These are phyloP conservation scores for Ptilonorhynchus violaceus DNA, from an alignment of 2,113 vertebrate species.

Conservation along the genomic window DNA sequence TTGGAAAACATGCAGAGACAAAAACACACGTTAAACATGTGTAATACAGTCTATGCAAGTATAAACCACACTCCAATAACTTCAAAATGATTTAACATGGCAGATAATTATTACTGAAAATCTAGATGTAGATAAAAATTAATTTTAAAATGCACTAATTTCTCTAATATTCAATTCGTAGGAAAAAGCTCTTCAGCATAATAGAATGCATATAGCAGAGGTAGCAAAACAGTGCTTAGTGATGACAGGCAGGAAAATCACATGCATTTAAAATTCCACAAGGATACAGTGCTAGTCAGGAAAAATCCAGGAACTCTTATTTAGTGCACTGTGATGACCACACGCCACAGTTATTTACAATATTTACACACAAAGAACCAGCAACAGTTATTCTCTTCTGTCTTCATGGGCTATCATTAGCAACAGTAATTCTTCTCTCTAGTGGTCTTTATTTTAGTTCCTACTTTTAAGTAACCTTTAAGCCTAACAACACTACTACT, in stretches of 20 bases:
- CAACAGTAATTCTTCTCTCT: background rate
- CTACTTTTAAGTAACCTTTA: background rate
- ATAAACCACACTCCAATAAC: background rate
- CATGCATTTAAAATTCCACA: background rate
- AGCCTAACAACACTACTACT: background rate
- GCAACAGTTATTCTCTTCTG: background rate
- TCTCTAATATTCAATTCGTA: background rate
- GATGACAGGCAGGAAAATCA: background rate
- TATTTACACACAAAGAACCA: background rate
- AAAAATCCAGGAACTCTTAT: background rate
- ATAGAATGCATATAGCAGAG: background rate
- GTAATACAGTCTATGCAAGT: background rate
- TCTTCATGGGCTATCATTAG: background rate
- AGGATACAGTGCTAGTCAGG: background rate
- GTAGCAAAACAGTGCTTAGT: background rate
- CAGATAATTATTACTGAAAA: background rate
- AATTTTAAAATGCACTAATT: background rate
- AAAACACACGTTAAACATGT: background rate
- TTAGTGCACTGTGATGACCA: background rate
- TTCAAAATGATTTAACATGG: background rate
- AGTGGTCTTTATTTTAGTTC: background rate
- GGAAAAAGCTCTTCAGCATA: background rate
- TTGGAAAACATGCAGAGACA: slow-evolving; percentile 57
- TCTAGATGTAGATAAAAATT: background rate
- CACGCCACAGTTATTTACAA: background rate